Conservation (phyloP, 2,797 vertebrate genomes). For the Sebastes ruberrimus region DNA sequence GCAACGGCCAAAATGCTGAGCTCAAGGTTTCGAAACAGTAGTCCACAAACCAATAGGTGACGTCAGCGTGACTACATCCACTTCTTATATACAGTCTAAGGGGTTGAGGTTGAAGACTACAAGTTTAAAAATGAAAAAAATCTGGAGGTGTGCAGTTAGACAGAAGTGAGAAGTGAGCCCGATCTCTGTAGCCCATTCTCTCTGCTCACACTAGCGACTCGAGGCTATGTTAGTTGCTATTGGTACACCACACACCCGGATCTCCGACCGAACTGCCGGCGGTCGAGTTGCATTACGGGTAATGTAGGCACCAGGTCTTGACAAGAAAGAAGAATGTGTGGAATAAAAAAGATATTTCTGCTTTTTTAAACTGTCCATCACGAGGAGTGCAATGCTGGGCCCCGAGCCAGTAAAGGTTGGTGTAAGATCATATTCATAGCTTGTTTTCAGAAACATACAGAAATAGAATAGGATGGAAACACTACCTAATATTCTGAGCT, state of each 20-base stretch:
- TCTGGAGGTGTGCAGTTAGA: no score
- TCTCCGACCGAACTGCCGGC: no score
- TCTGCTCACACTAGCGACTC: neutral
- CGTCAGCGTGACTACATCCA: no score
- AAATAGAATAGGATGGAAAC: neutral
- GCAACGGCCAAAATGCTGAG: neutral
- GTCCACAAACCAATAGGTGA: no score
- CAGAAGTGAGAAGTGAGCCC: neutral
- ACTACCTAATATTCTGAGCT: slow-evolving; percentile 87
- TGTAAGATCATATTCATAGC: neutral
- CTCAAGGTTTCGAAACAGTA: neutral
- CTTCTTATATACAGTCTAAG: neutral
- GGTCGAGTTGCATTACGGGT: no score
- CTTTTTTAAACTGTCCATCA: no score
- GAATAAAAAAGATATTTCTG: no score
- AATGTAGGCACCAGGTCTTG: no score
- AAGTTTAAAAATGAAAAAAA: neutral
- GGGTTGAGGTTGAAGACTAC: neutral
- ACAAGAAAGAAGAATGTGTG: neutral
- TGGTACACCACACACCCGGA: no score
- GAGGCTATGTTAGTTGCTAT: no score
- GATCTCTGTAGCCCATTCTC: neutral
- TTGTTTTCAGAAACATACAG: neutral
- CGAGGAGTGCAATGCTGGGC: no score
- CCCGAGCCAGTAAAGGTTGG: neutral